phyloP scores from a whole-genome alignment of 2,113 vertebrate species.

The Sciurus niger region DNA sequence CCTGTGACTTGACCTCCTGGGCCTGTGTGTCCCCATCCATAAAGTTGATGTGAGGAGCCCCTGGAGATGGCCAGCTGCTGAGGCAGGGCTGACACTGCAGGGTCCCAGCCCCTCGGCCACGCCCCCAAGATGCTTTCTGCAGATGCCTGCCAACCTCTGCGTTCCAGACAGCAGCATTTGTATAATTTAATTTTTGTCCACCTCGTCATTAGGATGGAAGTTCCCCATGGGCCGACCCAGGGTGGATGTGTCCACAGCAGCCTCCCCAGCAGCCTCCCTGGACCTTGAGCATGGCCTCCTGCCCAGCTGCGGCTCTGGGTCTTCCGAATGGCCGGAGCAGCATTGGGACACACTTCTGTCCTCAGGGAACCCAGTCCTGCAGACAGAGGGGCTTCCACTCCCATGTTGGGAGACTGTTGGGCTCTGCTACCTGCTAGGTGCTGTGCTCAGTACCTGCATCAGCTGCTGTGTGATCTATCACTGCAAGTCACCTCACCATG shows the following conservation, averaged over 20 bases:
- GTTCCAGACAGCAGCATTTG: background rate
- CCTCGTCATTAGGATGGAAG: background rate
- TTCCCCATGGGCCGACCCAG: background rate
- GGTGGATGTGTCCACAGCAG: too few relatives aligned
- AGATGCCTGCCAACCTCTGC: background rate
- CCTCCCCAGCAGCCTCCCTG: background rate
- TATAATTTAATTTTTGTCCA: background rate
- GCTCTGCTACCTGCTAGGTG: background rate
- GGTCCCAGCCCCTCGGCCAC: too few relatives aligned
- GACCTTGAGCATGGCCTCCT: background rate
- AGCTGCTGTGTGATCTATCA: background rate
- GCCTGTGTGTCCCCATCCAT: too few relatives aligned
- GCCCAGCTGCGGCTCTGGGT: background rate
- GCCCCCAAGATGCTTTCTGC: too few relatives aligned
- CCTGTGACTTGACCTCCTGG: too few relatives aligned
- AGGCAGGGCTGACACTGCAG: too few relatives aligned
- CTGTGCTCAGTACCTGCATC: background rate
- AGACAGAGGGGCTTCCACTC: background rate
- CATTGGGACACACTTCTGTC: rapidly evolving
- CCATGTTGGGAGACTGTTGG: background rate
- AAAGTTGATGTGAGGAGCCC: background rate
- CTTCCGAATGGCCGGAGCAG: background rate
- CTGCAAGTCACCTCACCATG: too few relatives aligned
- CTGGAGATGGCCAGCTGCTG: background rate
- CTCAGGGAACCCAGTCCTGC: background rate